Percentiles rank a stretch among this genome's conserved stretches.
These are phyloP conservation scores for Anguilla obscura DNA, from an alignment of 2,797 vertebrate species.

Conservation along the genomic window DNA sequence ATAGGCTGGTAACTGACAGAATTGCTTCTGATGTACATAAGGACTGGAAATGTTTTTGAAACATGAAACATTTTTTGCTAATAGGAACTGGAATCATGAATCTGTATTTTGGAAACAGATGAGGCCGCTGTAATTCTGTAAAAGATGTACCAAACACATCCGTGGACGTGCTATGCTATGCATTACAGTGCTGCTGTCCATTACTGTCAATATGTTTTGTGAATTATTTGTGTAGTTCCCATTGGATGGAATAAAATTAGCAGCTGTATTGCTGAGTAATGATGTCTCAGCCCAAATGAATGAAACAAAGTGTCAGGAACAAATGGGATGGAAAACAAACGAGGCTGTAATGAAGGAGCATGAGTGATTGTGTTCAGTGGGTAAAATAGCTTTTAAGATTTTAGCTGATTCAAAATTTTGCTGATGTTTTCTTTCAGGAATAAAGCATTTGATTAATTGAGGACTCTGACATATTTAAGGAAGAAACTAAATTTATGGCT, in stretches of 20 bases:
- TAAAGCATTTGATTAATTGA: slow-evolving; percentile 65
- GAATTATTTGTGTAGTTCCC: neutral
- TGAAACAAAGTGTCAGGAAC: slow-evolving; percentile 32
- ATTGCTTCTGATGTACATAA: neutral
- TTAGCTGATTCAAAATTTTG: slow-evolving; percentile 68
- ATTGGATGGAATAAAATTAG: neutral
- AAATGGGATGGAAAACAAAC: slow-evolving; percentile 52
- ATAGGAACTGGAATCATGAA: neutral
- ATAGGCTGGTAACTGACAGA: neutral
- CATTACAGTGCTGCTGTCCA: neutral
- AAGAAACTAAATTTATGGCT: neutral
- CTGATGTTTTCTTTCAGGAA: slow-evolving; percentile 41
- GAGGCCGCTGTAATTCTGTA: neutral
- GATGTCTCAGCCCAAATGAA: slow-evolving; percentile 46
- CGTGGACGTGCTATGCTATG: neutral
- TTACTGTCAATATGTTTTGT: neutral
- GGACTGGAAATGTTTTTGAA: neutral
- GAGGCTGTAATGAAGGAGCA: slow-evolving; percentile 49
- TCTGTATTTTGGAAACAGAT: neutral
- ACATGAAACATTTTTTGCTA: neutral
- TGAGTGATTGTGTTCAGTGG: slow-evolving; percentile 63
- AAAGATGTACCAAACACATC: neutral
- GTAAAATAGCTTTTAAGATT: slow-evolving; percentile 69
- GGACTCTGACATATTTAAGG: slow-evolving; percentile 35
- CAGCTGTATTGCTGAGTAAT: slow-evolving; percentile 58